Conservation (phyloP, 2,113 vertebrate species). For the Oreochromis aureus region DNA sequence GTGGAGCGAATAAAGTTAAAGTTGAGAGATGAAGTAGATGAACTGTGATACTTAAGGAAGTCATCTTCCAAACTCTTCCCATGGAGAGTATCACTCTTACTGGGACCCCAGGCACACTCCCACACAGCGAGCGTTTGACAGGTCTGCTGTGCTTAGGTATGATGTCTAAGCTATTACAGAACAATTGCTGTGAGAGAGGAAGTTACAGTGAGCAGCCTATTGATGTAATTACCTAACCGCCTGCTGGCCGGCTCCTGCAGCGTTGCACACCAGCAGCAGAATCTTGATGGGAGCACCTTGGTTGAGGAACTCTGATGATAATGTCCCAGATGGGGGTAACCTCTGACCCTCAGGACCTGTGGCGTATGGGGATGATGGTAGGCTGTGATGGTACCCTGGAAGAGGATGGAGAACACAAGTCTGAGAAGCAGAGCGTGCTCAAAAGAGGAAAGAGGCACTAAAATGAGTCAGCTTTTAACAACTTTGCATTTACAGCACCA, state of each 20-base stretch:
- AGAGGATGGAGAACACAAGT: neutral
- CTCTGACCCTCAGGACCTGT: slow-evolving; percentile 67
- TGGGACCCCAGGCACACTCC: neutral
- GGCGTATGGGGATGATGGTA: slow-evolving; percentile 73
- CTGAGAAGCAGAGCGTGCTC: neutral
- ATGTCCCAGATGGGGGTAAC: slow-evolving; percentile 55
- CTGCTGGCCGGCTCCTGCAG: slow-evolving; percentile 73
- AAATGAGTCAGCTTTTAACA: neutral
- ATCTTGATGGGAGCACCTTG: slow-evolving; percentile 67
- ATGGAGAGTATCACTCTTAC: neutral
- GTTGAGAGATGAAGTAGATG: neutral
- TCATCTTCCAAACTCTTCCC: neutral
- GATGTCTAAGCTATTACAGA: neutral
- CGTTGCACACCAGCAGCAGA: slow-evolving; percentile 85
- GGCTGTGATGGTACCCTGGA: slow-evolving; percentile 78
- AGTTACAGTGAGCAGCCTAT: neutral
- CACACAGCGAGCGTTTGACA: neutral
- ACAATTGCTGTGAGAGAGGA: neutral
- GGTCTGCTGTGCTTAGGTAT: neutral
- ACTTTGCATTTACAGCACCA: neutral
- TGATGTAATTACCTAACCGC: slow-evolving; percentile 74
- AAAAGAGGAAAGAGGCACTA: neutral
- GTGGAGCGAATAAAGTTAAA: neutral
- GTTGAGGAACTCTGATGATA: slow-evolving; percentile 79
- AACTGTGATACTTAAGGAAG: neutral